Base-by-base conservation (phyloP, 2,888 invertebrate species). In the Rhagium mordax region DNA sequence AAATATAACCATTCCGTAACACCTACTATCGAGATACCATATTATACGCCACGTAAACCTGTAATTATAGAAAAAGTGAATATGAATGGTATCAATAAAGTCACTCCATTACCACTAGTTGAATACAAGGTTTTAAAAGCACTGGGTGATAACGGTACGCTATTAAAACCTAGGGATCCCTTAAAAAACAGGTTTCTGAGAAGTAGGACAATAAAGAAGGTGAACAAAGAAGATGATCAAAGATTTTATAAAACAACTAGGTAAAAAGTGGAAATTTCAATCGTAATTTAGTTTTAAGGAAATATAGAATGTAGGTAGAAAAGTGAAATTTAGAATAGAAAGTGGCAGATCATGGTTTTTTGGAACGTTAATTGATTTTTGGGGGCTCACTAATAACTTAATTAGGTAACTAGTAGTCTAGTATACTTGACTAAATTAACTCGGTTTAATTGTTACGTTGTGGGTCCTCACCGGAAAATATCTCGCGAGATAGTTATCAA, bases 121-220 rank as follows among this genome's bases (percentile, higher is more conserved):
- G 76, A 81, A 55, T 79, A 76, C 64, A 80, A 82, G 71, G 73
- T 78, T 60, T 65, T 60, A 5, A 73, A 70, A 57, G 72, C 77
- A 18, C 53, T 66, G 13, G 72, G 71, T 47, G 66, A 70, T 8
- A 71, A 73, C 27, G 67, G 59, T 0, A 27, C 62, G 10, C 20
- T 49, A 20, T 15, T 61, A 21, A 57, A 55, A 53, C 27, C 62
- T 7, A 70, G 65, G 18, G 48, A 62, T 16, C 8, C 57, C 3
- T 21, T 59, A 21, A 53, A 64, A 33, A 51, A 41, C 15, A 59
- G 24, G 6, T 29, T 71, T 18, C n/a, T 64, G 13, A 73, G 70
- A 64, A 48, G 41, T 21, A 74, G 53, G 57, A 10, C 64, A 16
- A 8, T 68, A n/a, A 69, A 68, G 33, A 69, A 62, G 41, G 66